These are phyloP conservation scores for Notarius lentiginosus DNA, from an alignment of 2,113 vertebrate species.

Conservation along the genomic window DNA sequence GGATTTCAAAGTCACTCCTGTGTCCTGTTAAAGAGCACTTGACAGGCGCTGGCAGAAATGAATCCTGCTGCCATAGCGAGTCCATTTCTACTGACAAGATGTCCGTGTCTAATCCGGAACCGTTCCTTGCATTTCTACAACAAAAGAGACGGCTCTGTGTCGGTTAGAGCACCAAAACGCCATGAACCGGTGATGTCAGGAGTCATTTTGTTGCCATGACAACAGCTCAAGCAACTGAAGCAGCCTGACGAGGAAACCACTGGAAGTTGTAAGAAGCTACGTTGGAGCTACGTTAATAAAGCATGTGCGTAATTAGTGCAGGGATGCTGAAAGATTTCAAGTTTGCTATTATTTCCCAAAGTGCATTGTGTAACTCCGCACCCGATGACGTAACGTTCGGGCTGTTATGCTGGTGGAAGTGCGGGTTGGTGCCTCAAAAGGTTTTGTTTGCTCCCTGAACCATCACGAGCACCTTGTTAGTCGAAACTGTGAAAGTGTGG, in stretches of 20 bases:
- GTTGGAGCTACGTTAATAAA: not conserved
- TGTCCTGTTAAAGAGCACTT: conserved; percentile 56
- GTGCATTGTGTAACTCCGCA: not conserved
- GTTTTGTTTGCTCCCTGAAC: not conserved
- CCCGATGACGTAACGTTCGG: not conserved
- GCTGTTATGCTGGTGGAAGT: not conserved
- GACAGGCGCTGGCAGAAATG: conserved; percentile 65
- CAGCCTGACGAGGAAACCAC: not conserved
- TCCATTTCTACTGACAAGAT: not conserved
- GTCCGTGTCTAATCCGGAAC: not conserved
- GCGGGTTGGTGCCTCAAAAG: not conserved
- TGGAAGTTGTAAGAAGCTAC: not conserved
- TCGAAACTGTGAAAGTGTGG: conserved; percentile 24
- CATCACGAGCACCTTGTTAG: not conserved
- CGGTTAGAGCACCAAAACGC: not conserved
- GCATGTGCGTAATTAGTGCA: not conserved
- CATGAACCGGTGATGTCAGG: not conserved
- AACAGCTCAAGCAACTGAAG: not conserved
- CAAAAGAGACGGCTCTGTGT: not conserved
- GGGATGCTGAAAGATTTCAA: not conserved
- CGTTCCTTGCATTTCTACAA: not conserved
- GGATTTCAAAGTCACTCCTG: conserved; percentile 66
- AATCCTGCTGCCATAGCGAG: conserved; percentile 71
- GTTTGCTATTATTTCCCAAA: not conserved
- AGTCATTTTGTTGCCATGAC: conserved; percentile 3